Base-by-base conservation (phyloP, 2,113 vertebrate genomes). In the Cyanoramphus novaezelandiae region DNA sequence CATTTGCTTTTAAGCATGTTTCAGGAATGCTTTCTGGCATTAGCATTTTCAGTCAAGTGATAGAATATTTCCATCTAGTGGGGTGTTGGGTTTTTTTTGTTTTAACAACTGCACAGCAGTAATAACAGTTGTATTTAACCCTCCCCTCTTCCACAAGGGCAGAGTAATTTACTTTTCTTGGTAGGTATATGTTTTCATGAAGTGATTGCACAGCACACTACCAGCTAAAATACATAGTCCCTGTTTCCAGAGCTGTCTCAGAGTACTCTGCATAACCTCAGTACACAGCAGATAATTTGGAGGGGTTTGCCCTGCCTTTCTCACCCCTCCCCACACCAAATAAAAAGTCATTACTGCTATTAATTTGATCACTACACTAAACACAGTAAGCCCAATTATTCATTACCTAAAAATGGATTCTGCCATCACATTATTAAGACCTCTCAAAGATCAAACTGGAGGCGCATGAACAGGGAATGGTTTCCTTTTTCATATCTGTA, bases 401-500 rank as follows among this genome's bases (percentile, higher is more conserved):
- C n/a, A 53, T 83, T 93, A 55, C n/a, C 72, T 91, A 60, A 88
- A 94, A 91, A 83, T 68, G 33, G 52, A n/a, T 84, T 78, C 71
- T 86, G 47, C 79, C 50, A 46, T 90, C n/a, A 14, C 37, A 9
- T 69, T 84, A 33, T 37, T 82, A 75, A 71, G 65, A 53, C 37
- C 12, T 80, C 41, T 83, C 11, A 8, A 4, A 77, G 80, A 92
- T 94, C 64, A 90, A 90, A 74, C 91, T 86, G 72, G 91, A 89
- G 80, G 81, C 69, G 55, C 11, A 3, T 70, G 31, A 90, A 55
- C 43, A 41, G 46, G 20, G 49, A 82, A 20, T 75, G 77, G 88
- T 95, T 96, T 86, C 46, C 46, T 84, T 91, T 95, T 87, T 62
- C 21, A 1, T 91, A 80, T 91, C 67, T 96, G 53, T 62, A 63